Evolutionary conservation across 2,797 vertebrate genomes (phyloP), one percentile per base, ranked within the genome.

Genomic region (Phrynocephalus forsythii): DNA sequence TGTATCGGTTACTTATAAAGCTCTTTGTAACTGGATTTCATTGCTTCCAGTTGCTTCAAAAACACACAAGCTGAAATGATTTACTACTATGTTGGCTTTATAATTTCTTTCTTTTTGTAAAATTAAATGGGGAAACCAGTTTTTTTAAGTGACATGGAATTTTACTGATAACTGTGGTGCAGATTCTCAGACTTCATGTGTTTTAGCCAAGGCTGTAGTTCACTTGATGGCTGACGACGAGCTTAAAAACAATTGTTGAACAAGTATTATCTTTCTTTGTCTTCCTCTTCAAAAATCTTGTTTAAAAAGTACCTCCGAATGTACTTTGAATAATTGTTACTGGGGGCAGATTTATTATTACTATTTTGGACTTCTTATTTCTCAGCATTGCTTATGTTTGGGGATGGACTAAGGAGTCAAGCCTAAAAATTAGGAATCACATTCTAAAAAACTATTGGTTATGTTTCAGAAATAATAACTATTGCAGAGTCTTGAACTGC

Each of bases 1-100:
- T 48, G 38, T 76, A 22, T 24, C 24, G 4, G 44, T 76, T 76
- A 48, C 48, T 76, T 24, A 76, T 76, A 76, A 76, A 22, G 44
- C 38, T 83, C 84, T 79, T 8, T 15, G 60, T 56, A 77, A 86
- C n/a, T 86, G 91, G 89, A 80, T 81, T 30, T 93, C 66, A 33
- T 44, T 5, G 2, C 0, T 0, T 75, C 81, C 26, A 8, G 79
- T 83, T 6, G 0, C 33, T 71, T 33, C 79, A 56, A 15, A 71
- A 15, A 78, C 0, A 83, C 87, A 89, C 79, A 68, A 50, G 2
- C 7, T 89, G 22, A 52, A 56, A 22, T 85, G 24, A 76, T 44
- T 75, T 50, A 5, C 28, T 56, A 5, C 28, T 67, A 20, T 84
- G 69, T 38, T 67, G 30, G 16, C 15, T 69, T 44, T 85, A 67